These are phyloP conservation scores for Pterocles burchelli DNA, from an alignment of 2,113 vertebrate species.

Conservation along the genomic window DNA sequence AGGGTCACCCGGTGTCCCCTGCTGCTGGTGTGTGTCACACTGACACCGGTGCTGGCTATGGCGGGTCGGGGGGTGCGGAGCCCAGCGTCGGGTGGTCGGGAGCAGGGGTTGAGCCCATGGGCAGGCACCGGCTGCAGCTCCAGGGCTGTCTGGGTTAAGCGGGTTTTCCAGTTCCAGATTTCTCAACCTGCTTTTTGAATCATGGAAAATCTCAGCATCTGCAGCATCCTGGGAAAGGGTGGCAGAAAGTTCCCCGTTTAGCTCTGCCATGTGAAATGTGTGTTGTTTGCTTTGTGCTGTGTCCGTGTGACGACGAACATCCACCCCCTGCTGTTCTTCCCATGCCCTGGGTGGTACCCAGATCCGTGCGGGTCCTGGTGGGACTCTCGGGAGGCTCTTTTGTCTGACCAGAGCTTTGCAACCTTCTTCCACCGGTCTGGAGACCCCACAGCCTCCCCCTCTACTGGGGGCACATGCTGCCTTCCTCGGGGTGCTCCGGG, in stretches of 20 bases:
- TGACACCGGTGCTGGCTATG: rapidly evolving
- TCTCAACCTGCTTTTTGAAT: background rate
- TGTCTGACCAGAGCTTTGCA: background rate
- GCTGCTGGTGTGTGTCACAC: rapidly evolving
- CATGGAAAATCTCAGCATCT: background rate
- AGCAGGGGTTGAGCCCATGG: too few species aligned
- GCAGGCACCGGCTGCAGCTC: too few species aligned
- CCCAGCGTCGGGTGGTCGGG: rapidly evolving
- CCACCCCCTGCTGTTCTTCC: background rate
- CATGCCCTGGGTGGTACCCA: too few species aligned
- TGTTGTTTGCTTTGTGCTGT: background rate
- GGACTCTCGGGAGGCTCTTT: background rate
- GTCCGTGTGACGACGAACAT: background rate
- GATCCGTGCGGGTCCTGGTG: background rate
- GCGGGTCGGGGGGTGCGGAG: rapidly evolving
- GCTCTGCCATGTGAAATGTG: rapidly evolving
- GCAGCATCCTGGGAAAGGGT: background rate
- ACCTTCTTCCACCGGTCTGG: background rate
- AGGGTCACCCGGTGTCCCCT: rapidly evolving
- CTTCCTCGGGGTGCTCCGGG: background rate
- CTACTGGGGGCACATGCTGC: rapidly evolving
- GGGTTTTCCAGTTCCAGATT: background rate
- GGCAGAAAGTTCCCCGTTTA: background rate
- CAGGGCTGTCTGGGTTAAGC: too few species aligned
- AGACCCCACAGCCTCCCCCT: rapidly evolving